Evolutionary conservation across 2,797 vertebrate genomes (phyloP).

Genomic region (Acanthurus leucopareius): DNA sequence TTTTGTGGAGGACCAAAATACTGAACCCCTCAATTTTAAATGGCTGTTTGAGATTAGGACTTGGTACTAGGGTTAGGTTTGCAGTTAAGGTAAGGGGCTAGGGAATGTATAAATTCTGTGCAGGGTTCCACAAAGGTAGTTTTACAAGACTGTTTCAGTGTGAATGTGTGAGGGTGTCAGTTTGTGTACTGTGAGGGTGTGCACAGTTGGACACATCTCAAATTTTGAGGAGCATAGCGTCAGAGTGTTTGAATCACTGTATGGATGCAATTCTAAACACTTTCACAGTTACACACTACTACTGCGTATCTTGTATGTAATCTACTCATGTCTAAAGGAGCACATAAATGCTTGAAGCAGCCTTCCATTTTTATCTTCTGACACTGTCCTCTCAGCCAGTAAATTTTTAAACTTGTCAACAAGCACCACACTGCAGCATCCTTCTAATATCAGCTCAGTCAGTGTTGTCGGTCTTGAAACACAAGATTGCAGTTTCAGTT

Average conservation of each 20-base stretch:
- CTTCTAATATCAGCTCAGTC: constrained; percentile 33
- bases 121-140: no score
- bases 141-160: neutral
- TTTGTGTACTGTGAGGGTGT: constrained; percentile 5
- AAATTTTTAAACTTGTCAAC: constrained; percentile 16
- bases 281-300: constrained; percentile 38
- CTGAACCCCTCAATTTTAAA: no score
- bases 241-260: constrained; percentile 36
- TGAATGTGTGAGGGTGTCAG: constrained; percentile 6
- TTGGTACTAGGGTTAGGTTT: no score
- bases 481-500: constrained; percentile 16
- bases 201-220: constrained; percentile 7
- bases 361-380: constrained; percentile 39
- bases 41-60: no score
- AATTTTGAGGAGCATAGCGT: constrained; percentile 26
- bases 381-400: constrained; percentile 11
- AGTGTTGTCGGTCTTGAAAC: constrained; percentile 23
- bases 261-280: constrained; percentile 39
- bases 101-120: no score
- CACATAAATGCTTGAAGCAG: constrained; percentile 37
- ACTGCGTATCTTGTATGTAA: constrained; percentile 54
- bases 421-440: constrained; percentile 28
- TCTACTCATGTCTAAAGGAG: constrained; percentile 52
- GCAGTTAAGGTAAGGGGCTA: no score
- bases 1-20: no score